These are phyloP conservation scores for honey bee (Apis mellifera) DNA, from an alignment of 1,140 invertebrate genomes.

Conservation along the genomic window Amel_HAv3.1 CM009941.2:2656001-2656500, in stretches of 20 bases:
- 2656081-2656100: slow-evolving; percentile 90
- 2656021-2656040: too few species aligned
- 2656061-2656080: slow-evolving; percentile 78
- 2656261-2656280: neutral
- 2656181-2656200: slow-evolving; percentile 92
- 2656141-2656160: slow-evolving; percentile 90
- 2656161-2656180: slow-evolving; percentile 94
- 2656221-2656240: slow-evolving; percentile 90
- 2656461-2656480: slow-evolving; percentile 96
- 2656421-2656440: slow-evolving; percentile 93
- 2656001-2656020: neutral
- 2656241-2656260: slow-evolving; percentile 36
- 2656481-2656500: slow-evolving; percentile 95
- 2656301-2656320: too few species aligned
- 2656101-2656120: slow-evolving; percentile 85
- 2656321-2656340: slow-evolving; percentile 81
- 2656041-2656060: neutral
- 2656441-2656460: slow-evolving; percentile 96
- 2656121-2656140: slow-evolving; percentile 85
- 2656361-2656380: slow-evolving; percentile 83
- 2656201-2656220: slow-evolving; percentile 90
- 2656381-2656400: slow-evolving; percentile 76
- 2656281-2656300: too few species aligned
- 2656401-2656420: slow-evolving; percentile 83
- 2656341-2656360: slow-evolving; percentile 88